Base-by-base conservation (phyloP, 2,888 invertebrate genomes). In the Hyalella azteca region DNA sequence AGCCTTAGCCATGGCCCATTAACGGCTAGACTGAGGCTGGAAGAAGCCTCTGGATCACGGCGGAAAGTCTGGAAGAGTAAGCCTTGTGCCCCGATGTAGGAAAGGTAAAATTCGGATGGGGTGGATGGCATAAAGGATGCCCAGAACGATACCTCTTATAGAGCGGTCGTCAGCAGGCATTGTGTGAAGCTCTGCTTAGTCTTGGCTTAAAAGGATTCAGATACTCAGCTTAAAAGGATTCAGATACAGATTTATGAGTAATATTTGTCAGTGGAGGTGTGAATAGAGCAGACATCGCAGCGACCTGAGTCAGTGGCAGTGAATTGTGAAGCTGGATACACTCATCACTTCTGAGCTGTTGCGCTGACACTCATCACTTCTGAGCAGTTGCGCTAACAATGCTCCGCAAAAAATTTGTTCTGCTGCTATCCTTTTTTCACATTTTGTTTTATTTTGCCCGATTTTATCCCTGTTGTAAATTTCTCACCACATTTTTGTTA, bases 181-280 rank as follows among this genome's bases (percentile, higher is more conserved):
- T 66, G 66, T 66, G 66, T 29, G 66, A 19, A 22, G 66, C 11
- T n/a, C 66, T 36, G 36, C 66, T 66, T 66, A 66, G 66, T 66
- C 32, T 66, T 36, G 32, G 78, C 77, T 77, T 81, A 79, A 79
- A 81, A 77, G 79, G 81, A 77, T 39, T 48, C 79, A 77, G 79
- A 79, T 79, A 79, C 77, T n/a, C n/a, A n/a, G 78, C 77, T 77
- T 81, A 79, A 79, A 81, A 77, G 79, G 81, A 77, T 39, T 48
- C 79, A 77, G 79, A 79, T 79, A 79, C 77, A 81, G 79, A 81
- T 81, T 81, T 79, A 79, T 79, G 81, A 77, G 79, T 81, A 81
- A 81, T 81, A 81, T 81, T 81, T 81, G 81, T 81, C 81, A 81
- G 79, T 39, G 79, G 39, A 45, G 54, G 79, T 59, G 79, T 81